Evolutionary conservation across 2,888 invertebrate species (phyloP).

Genomic region (Phymatocera aterrima): DNA sequence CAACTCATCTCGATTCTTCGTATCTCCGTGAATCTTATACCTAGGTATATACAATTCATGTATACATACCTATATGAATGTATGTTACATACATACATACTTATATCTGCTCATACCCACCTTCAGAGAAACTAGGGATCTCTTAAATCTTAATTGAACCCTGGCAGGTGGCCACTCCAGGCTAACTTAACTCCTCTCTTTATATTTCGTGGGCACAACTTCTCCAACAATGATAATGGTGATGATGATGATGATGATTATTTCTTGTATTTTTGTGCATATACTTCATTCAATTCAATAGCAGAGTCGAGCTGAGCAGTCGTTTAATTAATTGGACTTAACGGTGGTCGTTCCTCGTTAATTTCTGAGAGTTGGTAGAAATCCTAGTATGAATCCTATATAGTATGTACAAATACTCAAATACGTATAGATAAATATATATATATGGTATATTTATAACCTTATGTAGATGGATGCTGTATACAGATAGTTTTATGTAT

Average conservation of each 20-base stretch:
- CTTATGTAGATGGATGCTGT: background rate
- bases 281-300: background rate
- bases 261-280: background rate
- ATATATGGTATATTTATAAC: slow-evolving; percentile 6
- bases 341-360: background rate
- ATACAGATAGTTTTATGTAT: background rate
- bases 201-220: background rate
- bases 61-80: background rate
- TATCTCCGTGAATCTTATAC: slow-evolving; percentile 38
- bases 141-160: background rate
- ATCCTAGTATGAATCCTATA: background rate
- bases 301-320: background rate
- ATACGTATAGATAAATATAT: no score
- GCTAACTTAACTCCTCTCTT: background rate
- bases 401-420: no score
- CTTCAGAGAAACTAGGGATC: no score
- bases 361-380: background rate
- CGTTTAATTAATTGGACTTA: slow-evolving; percentile 1
- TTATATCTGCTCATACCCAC: no score
- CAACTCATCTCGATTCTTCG: slow-evolving; percentile 47
- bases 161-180: background rate
- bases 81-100: background rate
- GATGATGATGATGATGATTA: background rate
- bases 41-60: slow-evolving; percentile 23
- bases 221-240: background rate